Percentiles rank a stretch among this genome's conserved stretches.
Conservation (phyloP, 1,140 invertebrate genomes). For the Helicoverpa zea region DNA sequence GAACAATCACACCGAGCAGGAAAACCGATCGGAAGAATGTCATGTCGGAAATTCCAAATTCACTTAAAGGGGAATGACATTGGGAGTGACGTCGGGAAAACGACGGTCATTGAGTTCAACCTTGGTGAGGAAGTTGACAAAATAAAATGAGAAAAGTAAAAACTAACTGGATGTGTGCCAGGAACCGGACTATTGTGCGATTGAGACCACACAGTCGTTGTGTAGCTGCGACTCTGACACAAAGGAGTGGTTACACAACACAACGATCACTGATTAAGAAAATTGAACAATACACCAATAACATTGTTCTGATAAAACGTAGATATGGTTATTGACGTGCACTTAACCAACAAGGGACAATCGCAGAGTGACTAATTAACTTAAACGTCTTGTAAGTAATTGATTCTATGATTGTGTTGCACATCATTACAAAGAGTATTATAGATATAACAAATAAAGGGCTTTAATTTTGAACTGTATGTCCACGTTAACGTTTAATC, state of each 20-base stretch:
- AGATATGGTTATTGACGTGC: not conserved
- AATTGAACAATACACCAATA: not conserved
- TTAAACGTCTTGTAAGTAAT: no score
- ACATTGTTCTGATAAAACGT: not conserved
- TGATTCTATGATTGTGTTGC: not conserved
- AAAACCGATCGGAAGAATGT: not conserved
- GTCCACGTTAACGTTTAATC: not conserved
- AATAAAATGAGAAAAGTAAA: constrained; percentile 66
- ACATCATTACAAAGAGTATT: not conserved
- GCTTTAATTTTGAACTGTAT: not conserved
- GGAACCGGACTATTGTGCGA: constrained; percentile 50
- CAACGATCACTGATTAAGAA: constrained; percentile 3
- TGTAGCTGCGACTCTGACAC: not conserved
- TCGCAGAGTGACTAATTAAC: no score
- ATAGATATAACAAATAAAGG: constrained; percentile 1
- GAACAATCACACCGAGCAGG: no score
- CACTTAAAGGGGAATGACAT: constrained; percentile 64
- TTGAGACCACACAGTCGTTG: constrained; percentile 19
- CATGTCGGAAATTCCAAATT: constrained; percentile 40
- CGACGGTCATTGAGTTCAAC: constrained; percentile 67
- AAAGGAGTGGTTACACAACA: constrained; percentile 6
- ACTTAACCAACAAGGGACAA: no score
- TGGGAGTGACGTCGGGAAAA: constrained; percentile 54
- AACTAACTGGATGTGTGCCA: constrained; percentile 72
- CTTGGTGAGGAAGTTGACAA: constrained; percentile 75